Evolutionary conservation across 2,888 invertebrate genomes (phyloP), one percentile per base, ranked within the genome.

Genomic region (Argynnis bischoffii): DNA sequence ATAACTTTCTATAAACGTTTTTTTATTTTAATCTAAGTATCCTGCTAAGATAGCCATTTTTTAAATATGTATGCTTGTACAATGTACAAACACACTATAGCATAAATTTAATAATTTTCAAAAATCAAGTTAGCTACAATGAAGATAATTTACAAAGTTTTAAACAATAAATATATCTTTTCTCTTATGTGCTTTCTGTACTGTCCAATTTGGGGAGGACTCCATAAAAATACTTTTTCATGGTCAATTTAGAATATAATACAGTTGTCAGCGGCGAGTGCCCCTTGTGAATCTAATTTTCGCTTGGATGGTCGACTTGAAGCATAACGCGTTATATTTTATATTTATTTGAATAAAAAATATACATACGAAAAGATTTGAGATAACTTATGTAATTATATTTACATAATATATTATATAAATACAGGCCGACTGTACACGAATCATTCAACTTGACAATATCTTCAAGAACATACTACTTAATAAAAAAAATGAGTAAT

Each of bases 201-300:
- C 65, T 64, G 50, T 50, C 8, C 3, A 2, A 61, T 57, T 56
- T 60, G 69, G 73, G 74, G 68, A 71, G 72, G 73, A 77, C 77
- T 80, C 78, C 76, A 76, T 79, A 79, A 77, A 83, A 87, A 85
- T 86, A 83, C 82, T 87, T 89, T 87, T 89, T 87, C 88, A 90
- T 84, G 89, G 89, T 88, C 89, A 89, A 91, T 90, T 90, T 90
- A 84, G 86, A 90, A 86, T 83, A 89, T 90, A 91, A 90, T 89
- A 85, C 80, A 83, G 85, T 90, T 90, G 83, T 86, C 85, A 86
- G 74, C 77, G 72, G 74, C 81, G 83, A 87, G 85, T 82, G 79
- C 78, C 85, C 87, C 85, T 84, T 78, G 81, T 76, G 76, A 89
- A 91, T 90, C 85, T 86, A 90, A 90, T 91, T 89, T 88, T 79